phyloP scores from a whole-genome alignment of 2,888 invertebrate species.

The Exocentrus adspersus region DNA sequence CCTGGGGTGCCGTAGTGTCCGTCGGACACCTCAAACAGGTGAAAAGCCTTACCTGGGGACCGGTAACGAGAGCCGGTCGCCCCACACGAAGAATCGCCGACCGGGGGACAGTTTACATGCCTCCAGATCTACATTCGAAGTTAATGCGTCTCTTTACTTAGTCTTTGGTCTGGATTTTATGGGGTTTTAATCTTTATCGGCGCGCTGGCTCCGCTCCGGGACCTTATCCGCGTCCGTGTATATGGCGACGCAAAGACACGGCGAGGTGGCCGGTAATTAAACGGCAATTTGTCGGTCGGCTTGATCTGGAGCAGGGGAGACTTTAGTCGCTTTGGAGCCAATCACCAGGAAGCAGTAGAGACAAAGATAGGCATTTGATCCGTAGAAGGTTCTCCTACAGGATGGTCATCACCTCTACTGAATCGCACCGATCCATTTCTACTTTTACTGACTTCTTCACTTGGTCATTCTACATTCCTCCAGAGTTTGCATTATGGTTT shows the following conservation, averaged over 20 bases:
- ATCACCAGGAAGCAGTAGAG: too few relatives aligned
- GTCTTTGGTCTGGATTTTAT: slow-evolving; percentile 48
- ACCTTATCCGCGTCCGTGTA: slow-evolving; percentile 35
- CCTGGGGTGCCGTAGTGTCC: too few relatives aligned
- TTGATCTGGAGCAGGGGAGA: too few relatives aligned
- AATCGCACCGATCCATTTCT: too few relatives aligned
- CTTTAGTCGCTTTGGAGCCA: too few relatives aligned
- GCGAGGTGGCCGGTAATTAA: slow-evolving; percentile 20
- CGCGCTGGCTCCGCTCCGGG: slow-evolving; percentile 34
- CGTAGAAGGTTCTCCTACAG: too few relatives aligned
- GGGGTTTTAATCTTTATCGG: slow-evolving; percentile 48
- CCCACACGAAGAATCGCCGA: slow-evolving; percentile 50
- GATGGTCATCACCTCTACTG: too few relatives aligned
- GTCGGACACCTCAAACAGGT: too few relatives aligned
- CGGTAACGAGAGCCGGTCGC: slow-evolving; percentile 46
- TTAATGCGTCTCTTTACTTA: slow-evolving; percentile 50
- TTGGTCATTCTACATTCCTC: too few relatives aligned
- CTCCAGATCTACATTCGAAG: slow-evolving; percentile 48
- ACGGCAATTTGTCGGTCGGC: slow-evolving; percentile 17
- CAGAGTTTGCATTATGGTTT: too few relatives aligned
- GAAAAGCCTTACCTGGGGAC: slow-evolving; percentile 44
- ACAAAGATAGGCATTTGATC: too few relatives aligned
- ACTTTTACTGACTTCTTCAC: too few relatives aligned
- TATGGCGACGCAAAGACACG: slow-evolving; percentile 38
- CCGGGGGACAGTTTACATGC: slow-evolving; percentile 47